These are phyloP conservation scores for Tupiocoris notatus DNA, from an alignment of 2,888 invertebrate species.

Conservation along the genomic window DNA sequence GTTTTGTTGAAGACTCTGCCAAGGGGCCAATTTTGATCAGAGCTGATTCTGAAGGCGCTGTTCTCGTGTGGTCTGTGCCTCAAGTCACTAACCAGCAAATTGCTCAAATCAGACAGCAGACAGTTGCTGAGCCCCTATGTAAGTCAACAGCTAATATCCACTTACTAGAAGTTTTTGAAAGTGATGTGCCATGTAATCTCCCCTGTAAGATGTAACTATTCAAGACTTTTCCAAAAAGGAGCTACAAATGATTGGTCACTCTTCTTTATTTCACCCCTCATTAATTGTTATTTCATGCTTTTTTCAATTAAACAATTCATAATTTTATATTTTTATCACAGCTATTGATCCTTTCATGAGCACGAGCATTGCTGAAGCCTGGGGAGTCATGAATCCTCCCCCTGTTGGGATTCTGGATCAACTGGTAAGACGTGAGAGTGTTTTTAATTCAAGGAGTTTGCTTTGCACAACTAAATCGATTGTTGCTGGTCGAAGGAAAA, in stretches of 20 bases:
- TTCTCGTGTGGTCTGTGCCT: slow-evolving; percentile 86
- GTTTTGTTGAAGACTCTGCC: slow-evolving; percentile 64
- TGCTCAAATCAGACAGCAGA: slow-evolving; percentile 62
- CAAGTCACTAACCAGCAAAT: slow-evolving; percentile 69
- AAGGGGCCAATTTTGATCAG: slow-evolving; percentile 71
- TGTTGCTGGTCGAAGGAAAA: no score
- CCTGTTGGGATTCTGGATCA: slow-evolving; percentile 92
- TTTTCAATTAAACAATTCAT: no score
- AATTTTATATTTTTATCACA: slow-evolving; percentile 51
- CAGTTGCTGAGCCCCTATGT: slow-evolving; percentile 54
- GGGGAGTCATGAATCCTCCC: slow-evolving; percentile 82
- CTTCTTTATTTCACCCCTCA: no score
- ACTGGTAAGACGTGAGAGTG: no score
- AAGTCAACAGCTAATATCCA: no score
- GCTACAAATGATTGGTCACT: no score
- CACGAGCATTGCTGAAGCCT: slow-evolving; percentile 81
- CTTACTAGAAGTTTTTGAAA: no score
- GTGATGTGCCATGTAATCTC: no score
- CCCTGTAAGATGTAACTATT: no score
- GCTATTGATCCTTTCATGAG: slow-evolving; percentile 73
- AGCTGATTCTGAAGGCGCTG: slow-evolving; percentile 89
- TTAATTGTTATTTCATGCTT: no score
- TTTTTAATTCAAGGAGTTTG: no score
- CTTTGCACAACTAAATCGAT: background rate
- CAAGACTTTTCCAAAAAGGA: no score